Evolutionary conservation across 2,888 invertebrate species (phyloP).

Genomic region (Micoletzkya japonica): DNA sequence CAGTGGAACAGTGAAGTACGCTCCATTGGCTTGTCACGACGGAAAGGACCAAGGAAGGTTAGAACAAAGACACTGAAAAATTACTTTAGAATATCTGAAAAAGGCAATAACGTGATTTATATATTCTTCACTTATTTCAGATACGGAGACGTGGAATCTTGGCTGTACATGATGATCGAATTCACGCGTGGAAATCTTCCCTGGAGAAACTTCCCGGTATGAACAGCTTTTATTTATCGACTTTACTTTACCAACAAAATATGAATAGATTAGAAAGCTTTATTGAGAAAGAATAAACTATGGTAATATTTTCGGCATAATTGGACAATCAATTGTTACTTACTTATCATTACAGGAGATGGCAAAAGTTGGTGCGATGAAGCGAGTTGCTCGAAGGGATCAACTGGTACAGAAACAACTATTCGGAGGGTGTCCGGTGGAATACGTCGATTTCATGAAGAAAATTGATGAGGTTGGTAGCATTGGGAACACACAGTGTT

Average conservation of each 20-base stretch:
- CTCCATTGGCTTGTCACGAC: constrained; percentile 52
- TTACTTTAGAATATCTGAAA: too few species aligned
- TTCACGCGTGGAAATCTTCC: constrained; percentile 52
- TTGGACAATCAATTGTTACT: background rate
- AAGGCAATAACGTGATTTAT: too few species aligned
- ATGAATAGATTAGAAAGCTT: too few species aligned
- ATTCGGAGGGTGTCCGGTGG: constrained; percentile 52
- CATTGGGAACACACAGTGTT: background rate
- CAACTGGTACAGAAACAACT: constrained; percentile 43
- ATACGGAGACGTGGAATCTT: constrained; percentile 52
- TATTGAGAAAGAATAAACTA: too few species aligned
- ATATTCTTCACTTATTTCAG: too few species aligned
- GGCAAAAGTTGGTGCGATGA: constrained; percentile 48
- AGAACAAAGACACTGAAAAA: background rate
- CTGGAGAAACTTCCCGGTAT: constrained; percentile 50
- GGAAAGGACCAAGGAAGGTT: constrained; percentile 28
- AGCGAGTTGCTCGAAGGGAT: constrained; percentile 37
- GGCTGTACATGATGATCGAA: constrained; percentile 54
- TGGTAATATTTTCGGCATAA: background rate
- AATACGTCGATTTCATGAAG: constrained; percentile 47
- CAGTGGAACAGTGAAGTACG: constrained; percentile 50
- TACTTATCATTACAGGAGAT: constrained; percentile 37
- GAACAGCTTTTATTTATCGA: too few species aligned
- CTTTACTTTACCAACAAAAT: too few species aligned
- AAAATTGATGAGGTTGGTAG: constrained; percentile 30